Percentiles rank a stretch among this genome's conserved stretches.
phyloP scores from a whole-genome alignment of 2,888 invertebrate species.

The Conops quadrifasciatus region DNA sequence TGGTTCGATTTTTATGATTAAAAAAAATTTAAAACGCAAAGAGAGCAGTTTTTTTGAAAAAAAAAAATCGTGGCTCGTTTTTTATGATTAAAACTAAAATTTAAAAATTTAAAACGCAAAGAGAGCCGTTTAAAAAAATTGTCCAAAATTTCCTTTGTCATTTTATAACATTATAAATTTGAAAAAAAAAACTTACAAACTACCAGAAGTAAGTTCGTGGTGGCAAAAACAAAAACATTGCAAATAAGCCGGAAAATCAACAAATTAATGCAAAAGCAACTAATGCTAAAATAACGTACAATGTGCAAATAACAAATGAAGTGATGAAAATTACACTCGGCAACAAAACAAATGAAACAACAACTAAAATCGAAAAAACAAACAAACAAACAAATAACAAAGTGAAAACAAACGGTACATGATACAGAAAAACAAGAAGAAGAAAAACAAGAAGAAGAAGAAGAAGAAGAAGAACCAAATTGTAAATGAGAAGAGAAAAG shows the following conservation, averaged over 20 bases:
- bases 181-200: not conserved
- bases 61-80: no score
- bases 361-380: no score
- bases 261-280: no score
- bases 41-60: no score
- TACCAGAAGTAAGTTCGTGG: not conserved
- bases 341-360: constrained; percentile 37
- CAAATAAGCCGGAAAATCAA: no score
- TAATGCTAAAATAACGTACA: not conserved
- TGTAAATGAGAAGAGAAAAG: constrained; percentile 40
- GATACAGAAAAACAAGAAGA: constrained; percentile 7
- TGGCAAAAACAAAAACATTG: no score
- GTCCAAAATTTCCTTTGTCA: not conserved
- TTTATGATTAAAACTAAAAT: no score
- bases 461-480: constrained; percentile 36
- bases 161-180: not conserved
- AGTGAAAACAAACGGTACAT: constrained; percentile 31
- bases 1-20: no score
- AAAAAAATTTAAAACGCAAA: no score
- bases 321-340: constrained; percentile 33
- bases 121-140: not conserved
- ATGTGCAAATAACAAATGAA: not conserved
- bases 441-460: constrained; percentile 22
- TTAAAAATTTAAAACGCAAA: no score
- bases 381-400: constrained; percentile 37